These are phyloP conservation scores for Chloropsis hardwickii DNA, from an alignment of 2,113 vertebrate species.

Conservation along the genomic window DNA sequence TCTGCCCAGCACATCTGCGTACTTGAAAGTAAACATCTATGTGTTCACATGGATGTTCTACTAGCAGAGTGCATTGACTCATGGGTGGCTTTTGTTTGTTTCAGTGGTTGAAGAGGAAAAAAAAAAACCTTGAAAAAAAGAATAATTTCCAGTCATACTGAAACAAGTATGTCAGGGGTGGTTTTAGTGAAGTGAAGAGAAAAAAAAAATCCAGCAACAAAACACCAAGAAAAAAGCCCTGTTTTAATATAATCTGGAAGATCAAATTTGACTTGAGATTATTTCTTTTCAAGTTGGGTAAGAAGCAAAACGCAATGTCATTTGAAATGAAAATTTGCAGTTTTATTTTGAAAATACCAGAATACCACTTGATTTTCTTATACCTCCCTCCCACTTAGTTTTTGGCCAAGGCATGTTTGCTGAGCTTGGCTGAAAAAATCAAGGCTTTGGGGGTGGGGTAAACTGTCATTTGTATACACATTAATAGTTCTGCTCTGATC, in stretches of 20 bases:
- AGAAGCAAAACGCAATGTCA: background rate
- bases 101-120: background rate
- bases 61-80: background rate
- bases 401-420: background rate
- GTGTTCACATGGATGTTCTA: background rate
- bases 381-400: background rate
- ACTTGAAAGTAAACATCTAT: conserved; percentile 29
- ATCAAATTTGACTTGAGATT: background rate
- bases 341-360: conserved; percentile 41
- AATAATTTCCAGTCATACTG: background rate
- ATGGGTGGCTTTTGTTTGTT: background rate
- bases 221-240: background rate
- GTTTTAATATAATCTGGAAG: background rate
- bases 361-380: conserved; percentile 27
- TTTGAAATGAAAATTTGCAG: conserved; percentile 38
- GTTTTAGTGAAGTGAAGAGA: background rate
- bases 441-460: background rate
- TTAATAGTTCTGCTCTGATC: background rate
- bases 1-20: background rate
- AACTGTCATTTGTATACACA: background rate
- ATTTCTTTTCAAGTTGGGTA: background rate
- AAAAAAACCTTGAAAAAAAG: background rate
- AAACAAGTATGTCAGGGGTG: background rate
- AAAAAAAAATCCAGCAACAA: background rate
- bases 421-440: background rate